Evolutionary conservation across 2,797 vertebrate genomes (phyloP), one percentile per base, ranked within the genome.

Genomic region (Anguilla megastoma): DNA sequence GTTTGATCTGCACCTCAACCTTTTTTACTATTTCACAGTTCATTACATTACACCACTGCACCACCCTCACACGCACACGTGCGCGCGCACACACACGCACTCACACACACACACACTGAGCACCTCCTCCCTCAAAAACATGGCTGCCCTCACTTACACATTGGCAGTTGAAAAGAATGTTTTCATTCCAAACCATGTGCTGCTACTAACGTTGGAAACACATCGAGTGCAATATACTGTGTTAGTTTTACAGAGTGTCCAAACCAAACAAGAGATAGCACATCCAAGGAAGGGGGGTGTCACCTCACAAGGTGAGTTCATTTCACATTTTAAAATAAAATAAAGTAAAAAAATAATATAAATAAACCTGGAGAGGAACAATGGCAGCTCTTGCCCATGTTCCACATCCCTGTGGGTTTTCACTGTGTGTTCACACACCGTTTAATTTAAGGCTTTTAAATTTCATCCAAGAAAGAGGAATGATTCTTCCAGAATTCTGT

Each of bases 1-100:
- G 87, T 85, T 63, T 54, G 30, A 58, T 71, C 86, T 52, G 74
- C 86, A 88, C 88, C 92, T 89, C 91, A 89, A 48, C 79, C 45
- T 50, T 82, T 48, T 41, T 45, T 9, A 24, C 79, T n/a, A 24
- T 82, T 82, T 82, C 79, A 82, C 7, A 50, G 79, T n/a, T 12
- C 41, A 50, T 82, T 82, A 82, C 18, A 82, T 50, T 48, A 50
- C 41, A 45, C 41, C 41, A 50, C 12, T 82, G 5, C 45, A 48
- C 79, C 21, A 50, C 45, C 79, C 41, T 48, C 18, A n/a, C 79
- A 18, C 2, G 3, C 14, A 10, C 9, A 45, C 41, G 41, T 45
- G 41, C 41, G 41, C 4, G 41, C 41, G 41, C 41, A 45, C 41
- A 16, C 14, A 58, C 56, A 58, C 56, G 2, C 56, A 58, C 56